Percentiles rank a stretch among this genome's conserved stretches.
phyloP scores from a whole-genome alignment of 2,797 vertebrate species.

The Pipistrellus pipistrellus region DNA sequence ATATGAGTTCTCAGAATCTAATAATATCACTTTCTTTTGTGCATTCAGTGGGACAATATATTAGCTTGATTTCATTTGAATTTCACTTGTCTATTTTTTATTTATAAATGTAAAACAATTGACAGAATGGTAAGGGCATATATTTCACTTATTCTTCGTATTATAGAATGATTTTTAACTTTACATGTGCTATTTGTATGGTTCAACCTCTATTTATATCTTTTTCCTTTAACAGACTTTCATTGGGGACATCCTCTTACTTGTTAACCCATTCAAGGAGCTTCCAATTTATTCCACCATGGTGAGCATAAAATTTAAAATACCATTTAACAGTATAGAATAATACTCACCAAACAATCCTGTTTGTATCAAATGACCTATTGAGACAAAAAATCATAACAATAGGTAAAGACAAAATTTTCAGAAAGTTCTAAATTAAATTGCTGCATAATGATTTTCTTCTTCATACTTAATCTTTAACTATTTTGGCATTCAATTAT shows the following conservation, averaged over 20 bases:
- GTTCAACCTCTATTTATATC: constrained; percentile 34
- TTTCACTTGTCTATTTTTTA: constrained; percentile 63
- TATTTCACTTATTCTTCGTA: background rate
- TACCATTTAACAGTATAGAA: background rate
- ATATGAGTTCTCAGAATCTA: background rate
- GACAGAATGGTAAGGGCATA: background rate
- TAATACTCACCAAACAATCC: background rate
- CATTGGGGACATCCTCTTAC: constrained; percentile 95
- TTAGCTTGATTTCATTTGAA: constrained; percentile 75
- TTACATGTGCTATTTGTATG: constrained; percentile 54
- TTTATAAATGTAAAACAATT: background rate
- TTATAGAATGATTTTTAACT: background rate
- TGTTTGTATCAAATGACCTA: background rate
- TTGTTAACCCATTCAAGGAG: constrained; percentile 97
- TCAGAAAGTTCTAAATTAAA: background rate
- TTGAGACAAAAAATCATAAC: background rate
- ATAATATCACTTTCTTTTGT: background rate
- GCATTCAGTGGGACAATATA: background rate
- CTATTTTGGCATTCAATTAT: background rate
- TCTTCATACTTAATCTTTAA: constrained; percentile 28
- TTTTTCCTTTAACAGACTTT: constrained; percentile 92
- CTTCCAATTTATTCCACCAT: constrained; percentile 96
- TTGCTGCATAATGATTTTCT: background rate
- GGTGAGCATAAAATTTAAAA: constrained; percentile 89
- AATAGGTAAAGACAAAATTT: background rate